A percentile compares a stretch with the other conserved stretches of the same genome.
Conservation (phyloP, 2,113 vertebrate species). For the Tylochromis polylepis region DNA sequence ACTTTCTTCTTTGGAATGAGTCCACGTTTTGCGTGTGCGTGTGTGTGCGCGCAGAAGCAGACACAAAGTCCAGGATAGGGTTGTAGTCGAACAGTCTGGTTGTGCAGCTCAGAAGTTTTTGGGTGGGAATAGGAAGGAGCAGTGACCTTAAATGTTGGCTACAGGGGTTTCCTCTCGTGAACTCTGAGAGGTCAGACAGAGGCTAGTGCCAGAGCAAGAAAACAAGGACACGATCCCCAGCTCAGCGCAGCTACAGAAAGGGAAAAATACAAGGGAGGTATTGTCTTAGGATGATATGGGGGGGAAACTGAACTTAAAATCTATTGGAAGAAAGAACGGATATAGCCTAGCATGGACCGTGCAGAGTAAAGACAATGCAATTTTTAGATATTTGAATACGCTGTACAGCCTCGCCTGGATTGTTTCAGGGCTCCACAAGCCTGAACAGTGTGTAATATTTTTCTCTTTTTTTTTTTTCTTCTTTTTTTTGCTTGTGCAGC, state of each 20-base stretch:
- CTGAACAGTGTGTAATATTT: neutral
- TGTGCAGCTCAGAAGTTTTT: neutral
- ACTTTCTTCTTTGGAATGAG: constrained; percentile 62
- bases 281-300: neutral
- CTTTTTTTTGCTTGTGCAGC: neutral
- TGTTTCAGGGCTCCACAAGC: constrained; percentile 1
- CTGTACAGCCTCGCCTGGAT: neutral
- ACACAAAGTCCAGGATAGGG: neutral
- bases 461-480: neutral
- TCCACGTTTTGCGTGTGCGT: constrained; percentile 7
- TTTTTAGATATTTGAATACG: constrained; percentile 6
- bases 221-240: constrained; percentile 58
- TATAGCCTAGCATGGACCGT: constrained; percentile 14
- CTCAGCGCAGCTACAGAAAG: constrained; percentile 19
- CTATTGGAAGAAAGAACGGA: constrained; percentile 22
- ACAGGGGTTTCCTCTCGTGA: constrained; percentile 64
- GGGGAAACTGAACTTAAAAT: constrained; percentile 8
- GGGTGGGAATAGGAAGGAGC: constrained; percentile 56
- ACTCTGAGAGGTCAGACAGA: constrained; percentile 61
- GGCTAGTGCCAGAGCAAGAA: constrained; percentile 62
- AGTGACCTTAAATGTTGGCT: constrained; percentile 54
- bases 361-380: constrained; percentile 4
- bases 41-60: neutral
- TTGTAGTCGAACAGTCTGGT: neutral
- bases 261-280: constrained; percentile 24